phyloP scores from a whole-genome alignment of 2,888 invertebrate species.

The Chloroclystis v-ata region DNA sequence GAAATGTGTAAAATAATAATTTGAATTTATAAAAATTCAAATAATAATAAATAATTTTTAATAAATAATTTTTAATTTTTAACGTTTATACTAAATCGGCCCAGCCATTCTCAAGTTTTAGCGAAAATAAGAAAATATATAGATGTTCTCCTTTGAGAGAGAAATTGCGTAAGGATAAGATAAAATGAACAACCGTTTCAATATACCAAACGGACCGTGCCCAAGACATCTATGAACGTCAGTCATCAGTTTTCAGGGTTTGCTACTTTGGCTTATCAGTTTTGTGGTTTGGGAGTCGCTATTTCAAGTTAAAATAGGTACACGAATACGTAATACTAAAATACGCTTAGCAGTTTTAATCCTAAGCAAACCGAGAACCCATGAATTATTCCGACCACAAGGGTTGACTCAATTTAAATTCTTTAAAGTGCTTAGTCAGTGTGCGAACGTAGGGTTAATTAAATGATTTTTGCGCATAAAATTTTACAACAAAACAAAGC shows the following conservation, averaged over 20 bases:
- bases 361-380: conserved; percentile 24
- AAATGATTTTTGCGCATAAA: not conserved
- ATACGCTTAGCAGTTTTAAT: conserved; percentile 10
- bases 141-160: too few relatives aligned
- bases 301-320: not conserved
- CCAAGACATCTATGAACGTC: too few relatives aligned
- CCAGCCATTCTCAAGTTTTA: too few relatives aligned
- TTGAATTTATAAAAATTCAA: too few relatives aligned
- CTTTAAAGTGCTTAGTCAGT: conserved; percentile 2
- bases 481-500: not conserved
- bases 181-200: too few relatives aligned
- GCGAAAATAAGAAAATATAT: too few relatives aligned
- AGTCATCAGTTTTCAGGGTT: not conserved
- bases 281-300: not conserved
- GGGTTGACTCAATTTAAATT: conserved; percentile 6
- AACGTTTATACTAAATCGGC: too few relatives aligned
- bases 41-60: too few relatives aligned
- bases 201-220: too few relatives aligned
- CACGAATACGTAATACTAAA: conserved; percentile 4
- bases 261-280: not conserved
- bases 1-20: too few relatives aligned
- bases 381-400: conserved; percentile 17
- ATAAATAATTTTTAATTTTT: too few relatives aligned
- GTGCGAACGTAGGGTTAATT: not conserved
- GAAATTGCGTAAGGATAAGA: too few relatives aligned